These are phyloP conservation scores for Solea solea DNA, from an alignment of 2,113 vertebrate species.

Conservation along the genomic window DNA sequence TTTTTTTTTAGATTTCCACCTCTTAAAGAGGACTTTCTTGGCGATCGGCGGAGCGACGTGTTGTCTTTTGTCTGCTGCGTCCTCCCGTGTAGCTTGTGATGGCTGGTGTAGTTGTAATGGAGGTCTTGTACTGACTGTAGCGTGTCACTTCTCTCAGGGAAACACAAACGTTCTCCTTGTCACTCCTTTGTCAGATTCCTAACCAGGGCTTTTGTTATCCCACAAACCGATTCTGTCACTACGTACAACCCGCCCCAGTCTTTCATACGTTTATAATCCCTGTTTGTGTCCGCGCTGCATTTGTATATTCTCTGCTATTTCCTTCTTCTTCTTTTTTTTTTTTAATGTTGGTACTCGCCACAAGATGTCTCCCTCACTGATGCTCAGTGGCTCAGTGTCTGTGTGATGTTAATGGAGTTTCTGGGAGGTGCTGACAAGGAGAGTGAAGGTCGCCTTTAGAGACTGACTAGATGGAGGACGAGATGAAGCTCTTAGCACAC, in stretches of 20 bases:
- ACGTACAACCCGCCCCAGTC: conserved; percentile 53
- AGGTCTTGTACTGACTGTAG: conserved; percentile 65
- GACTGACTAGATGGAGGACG: conserved; percentile 15
- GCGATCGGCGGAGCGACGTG: too few relatives aligned
- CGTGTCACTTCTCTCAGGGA: conserved; percentile 67
- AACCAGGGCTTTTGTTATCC: conserved; percentile 63
- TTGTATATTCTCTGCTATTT: conserved; percentile 40
- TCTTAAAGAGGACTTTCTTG: too few relatives aligned
- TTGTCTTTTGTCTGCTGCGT: background rate
- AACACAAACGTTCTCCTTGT: conserved; percentile 71
- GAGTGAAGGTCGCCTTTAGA: conserved; percentile 65
- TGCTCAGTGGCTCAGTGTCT: conserved; percentile 45
- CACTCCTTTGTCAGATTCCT: conserved; percentile 64
- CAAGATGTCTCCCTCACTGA: conserved; percentile 69
- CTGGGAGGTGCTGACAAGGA: conserved; percentile 66
- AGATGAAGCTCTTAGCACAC: background rate
- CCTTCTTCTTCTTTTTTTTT: conserved; percentile 11
- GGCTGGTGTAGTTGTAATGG: conserved; percentile 66
- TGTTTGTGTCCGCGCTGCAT: conserved; percentile 36
- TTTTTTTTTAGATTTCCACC: too few relatives aligned
- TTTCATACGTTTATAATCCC: conserved; percentile 21
- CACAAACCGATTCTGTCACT: conserved; percentile 52
- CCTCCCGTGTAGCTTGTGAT: conserved; percentile 44
- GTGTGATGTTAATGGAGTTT: conserved; percentile 64
- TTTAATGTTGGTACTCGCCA: conserved; percentile 52